Evolutionary conservation across 2,113 vertebrate species (phyloP), one percentile per base, ranked within the genome.

Genomic region (Etia nguti): DNA sequence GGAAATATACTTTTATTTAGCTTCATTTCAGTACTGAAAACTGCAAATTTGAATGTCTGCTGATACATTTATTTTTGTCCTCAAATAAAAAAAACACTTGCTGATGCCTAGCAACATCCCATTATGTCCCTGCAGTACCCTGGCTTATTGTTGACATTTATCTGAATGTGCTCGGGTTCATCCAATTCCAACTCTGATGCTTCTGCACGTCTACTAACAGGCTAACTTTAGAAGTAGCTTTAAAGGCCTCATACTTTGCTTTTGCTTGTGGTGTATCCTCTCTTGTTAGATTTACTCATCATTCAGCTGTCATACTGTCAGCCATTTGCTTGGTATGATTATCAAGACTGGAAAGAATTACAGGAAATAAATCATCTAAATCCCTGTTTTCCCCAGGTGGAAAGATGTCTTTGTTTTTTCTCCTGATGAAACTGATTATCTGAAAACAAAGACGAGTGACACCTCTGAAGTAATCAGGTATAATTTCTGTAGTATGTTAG

Each of bases 61-160:
- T 29, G 15, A 88, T n/a, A 60, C 2, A 54, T 57, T 79, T 82
- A 22, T 87, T 84, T 46, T 84, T 15, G 4, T 85, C 36, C 9
- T 80, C 29, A 65, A 16, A 48, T 68, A 22, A 38, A 26, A 38
- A 38, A 82, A 82, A 50, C 46, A 10, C 26, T 81, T 20, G 9
- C 16, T 82, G 79, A 62, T 80, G 68, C 79, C 81, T 38, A 82
- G 79, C 82, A 82, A 56, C 34, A 84, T 84, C 34, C 55, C 43
- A 81, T 79, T 54, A 77, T 89, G 70, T 75, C 46, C 50, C 86
- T 82, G 34, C 46, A 82, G 79, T 36, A 43, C 36, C n/a, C 10
- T 18, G 41, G 70, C 50, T 81, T 85, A 84, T 52, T 83, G 82
- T 26, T 89, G 89, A 81, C 79, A 85, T 83, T 80, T 79, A 86